These are phyloP conservation scores for Conops quadrifasciatus DNA, from an alignment of 2,888 invertebrate species.

Conservation along the genomic window DNA sequence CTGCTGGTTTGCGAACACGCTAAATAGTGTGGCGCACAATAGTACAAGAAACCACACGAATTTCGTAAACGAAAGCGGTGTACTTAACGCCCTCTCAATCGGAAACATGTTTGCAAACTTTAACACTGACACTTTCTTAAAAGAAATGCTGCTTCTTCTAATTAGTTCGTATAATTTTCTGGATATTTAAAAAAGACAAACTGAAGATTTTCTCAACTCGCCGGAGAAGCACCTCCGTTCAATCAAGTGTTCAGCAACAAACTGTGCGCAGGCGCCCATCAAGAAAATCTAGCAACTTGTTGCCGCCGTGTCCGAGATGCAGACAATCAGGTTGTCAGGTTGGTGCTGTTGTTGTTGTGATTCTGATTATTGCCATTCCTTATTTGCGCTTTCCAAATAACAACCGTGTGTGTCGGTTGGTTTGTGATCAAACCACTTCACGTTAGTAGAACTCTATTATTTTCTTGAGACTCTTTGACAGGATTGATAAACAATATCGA, in stretches of 20 bases:
- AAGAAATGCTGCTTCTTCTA: no score
- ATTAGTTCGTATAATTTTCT: neutral
- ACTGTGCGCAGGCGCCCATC: constrained; percentile 48
- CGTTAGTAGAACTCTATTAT: constrained; percentile 10
- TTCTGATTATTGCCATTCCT: constrained; percentile 7
- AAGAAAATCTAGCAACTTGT: constrained; percentile 35
- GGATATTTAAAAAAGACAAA: neutral
- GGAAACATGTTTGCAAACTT: neutral
- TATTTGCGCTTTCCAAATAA: constrained; percentile 7
- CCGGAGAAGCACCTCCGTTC: constrained; percentile 49
- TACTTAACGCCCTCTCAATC: no score
- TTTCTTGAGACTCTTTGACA: constrained; percentile 10
- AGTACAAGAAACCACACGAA: constrained; percentile 44
- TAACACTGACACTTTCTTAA: no score
- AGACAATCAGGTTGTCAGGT: neutral
- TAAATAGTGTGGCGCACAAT: constrained; percentile 32
- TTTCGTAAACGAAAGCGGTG: constrained; percentile 2
- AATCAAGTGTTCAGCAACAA: constrained; percentile 48
- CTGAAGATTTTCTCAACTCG: neutral
- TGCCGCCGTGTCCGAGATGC: neutral
- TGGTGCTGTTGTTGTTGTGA: constrained; percentile 11
- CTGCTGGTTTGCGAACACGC: constrained; percentile 42
- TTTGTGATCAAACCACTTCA: neutral
- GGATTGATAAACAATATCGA: neutral
- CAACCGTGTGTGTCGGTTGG: neutral